Percentiles rank a stretch among this genome's conserved stretches.
These are phyloP conservation scores for Papilio aristodemus DNA, from an alignment of 1,140 invertebrate species.

Conservation along the genomic window DNA sequence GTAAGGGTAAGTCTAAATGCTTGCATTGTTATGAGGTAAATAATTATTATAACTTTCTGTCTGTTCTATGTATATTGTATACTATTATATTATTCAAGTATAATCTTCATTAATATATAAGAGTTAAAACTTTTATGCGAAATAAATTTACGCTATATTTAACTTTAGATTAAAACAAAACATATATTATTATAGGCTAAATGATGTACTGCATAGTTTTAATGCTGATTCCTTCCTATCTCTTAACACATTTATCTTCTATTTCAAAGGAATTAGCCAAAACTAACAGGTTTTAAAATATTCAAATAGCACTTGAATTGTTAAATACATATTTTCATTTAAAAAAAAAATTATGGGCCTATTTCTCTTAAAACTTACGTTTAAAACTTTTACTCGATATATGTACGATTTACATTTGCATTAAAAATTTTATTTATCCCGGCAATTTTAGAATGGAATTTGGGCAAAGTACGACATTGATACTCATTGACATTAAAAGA, in stretches of 20 bases:
- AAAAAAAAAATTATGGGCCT: background rate
- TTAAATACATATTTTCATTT: conserved; percentile 6
- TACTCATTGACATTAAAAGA: background rate
- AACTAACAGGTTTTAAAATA: conserved; percentile 1
- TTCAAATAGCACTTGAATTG: background rate
- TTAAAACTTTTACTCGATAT: background rate
- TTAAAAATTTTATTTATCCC: background rate
- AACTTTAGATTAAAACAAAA: conserved; percentile 24
- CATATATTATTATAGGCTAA: conserved; percentile 25
- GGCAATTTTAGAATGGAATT: background rate
- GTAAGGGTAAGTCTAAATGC: conserved; percentile 19
- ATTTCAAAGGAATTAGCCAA: conserved; percentile 19
- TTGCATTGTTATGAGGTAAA: conserved; percentile 30
- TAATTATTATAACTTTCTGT: conserved; percentile 30
- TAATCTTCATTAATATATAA: conserved; percentile 31
- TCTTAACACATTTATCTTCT: conserved; percentile 18
- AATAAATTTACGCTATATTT: conserved; percentile 31
- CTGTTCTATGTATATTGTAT: conserved; percentile 32
- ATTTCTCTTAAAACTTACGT: background rate
- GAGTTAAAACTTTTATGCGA: conserved; percentile 30
- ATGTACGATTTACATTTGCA: background rate
- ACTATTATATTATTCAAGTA: conserved; percentile 22
- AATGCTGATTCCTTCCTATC: conserved; percentile 32
- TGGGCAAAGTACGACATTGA: background rate
- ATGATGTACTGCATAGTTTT: conserved; percentile 25